Conservation (phyloP, 2,888 invertebrate species). For the Leptopilina myrica region DNA sequence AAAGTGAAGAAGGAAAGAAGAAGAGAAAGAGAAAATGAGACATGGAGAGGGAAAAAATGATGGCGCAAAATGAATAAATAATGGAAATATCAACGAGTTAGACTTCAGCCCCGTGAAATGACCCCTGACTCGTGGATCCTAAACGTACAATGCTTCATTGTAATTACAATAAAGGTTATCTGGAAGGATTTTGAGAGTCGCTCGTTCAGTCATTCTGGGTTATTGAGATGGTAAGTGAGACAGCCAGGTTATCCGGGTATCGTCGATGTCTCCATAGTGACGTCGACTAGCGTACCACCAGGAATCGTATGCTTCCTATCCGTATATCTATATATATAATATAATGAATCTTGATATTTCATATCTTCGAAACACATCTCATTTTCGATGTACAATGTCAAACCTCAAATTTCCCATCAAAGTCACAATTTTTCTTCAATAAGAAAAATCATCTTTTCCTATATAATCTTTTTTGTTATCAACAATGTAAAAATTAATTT, state of each 20-base stretch:
- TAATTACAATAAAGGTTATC: slow-evolving; percentile 75
- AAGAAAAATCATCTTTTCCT: slow-evolving; percentile 44
- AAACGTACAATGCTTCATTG: slow-evolving; percentile 70
- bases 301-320: slow-evolving; percentile 60
- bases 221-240: slow-evolving; percentile 70
- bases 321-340: no score
- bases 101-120: slow-evolving; percentile 49
- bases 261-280: slow-evolving; percentile 43
- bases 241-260: slow-evolving; percentile 51
- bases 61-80: slow-evolving; percentile 28
- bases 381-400: background rate
- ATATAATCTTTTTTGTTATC: no score
- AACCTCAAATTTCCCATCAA: slow-evolving; percentile 17
- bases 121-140: slow-evolving; percentile 62
- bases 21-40: slow-evolving; percentile 38
- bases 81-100: slow-evolving; percentile 42
- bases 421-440: slow-evolving; percentile 14
- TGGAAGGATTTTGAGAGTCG: slow-evolving; percentile 67
- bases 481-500: no score
- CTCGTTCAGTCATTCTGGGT: slow-evolving; percentile 62
- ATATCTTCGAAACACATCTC: slow-evolving; percentile 24
- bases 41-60: slow-evolving; percentile 43
- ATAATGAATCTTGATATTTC: slow-evolving; percentile 61
- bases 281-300: slow-evolving; percentile 50
- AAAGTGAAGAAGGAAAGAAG: slow-evolving; percentile 24